Conservation (phyloP, 1,140 invertebrate species). For the Dryas iulia region DNA sequence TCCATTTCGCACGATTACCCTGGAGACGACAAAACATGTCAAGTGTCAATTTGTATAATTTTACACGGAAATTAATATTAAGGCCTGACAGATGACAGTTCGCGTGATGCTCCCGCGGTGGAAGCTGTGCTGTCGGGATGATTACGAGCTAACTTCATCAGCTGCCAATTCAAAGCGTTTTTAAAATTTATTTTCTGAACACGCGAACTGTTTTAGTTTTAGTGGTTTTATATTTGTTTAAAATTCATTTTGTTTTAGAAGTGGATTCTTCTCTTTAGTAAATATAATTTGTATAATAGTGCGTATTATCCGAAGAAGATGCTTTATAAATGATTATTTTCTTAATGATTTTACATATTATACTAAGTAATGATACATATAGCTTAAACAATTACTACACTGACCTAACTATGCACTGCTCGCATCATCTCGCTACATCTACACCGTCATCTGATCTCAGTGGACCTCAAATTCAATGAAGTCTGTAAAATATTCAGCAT, state of each 20-base stretch:
- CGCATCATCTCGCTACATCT: too few species aligned
- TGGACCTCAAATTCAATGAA: background rate
- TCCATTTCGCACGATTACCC: conserved; percentile 71
- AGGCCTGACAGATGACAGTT: conserved; percentile 66
- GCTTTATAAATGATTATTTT: too few species aligned
- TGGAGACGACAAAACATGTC: conserved; percentile 73
- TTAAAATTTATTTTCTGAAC: conserved; percentile 15
- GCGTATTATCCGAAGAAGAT: too few species aligned
- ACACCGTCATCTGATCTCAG: too few species aligned
- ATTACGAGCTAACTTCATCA: conserved; percentile 21
- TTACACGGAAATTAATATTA: conserved; percentile 69
- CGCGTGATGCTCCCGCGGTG: conserved; percentile 35
- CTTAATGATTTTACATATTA: too few species aligned
- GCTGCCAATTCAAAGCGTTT: conserved; percentile 19
- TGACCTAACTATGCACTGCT: too few species aligned
- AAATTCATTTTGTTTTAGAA: background rate
- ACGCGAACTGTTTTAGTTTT: background rate
- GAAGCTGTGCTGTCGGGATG: conserved; percentile 17
- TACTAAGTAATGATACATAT: too few species aligned
- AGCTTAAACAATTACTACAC: too few species aligned
- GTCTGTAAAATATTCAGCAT: background rate
- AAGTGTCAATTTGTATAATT: conserved; percentile 74
- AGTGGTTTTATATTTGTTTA: background rate
- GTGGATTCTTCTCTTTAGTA: background rate
- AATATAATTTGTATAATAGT: too few species aligned